phyloP scores from a whole-genome alignment of 2,797 vertebrate species.

The Hemitrygon akajei region DNA sequence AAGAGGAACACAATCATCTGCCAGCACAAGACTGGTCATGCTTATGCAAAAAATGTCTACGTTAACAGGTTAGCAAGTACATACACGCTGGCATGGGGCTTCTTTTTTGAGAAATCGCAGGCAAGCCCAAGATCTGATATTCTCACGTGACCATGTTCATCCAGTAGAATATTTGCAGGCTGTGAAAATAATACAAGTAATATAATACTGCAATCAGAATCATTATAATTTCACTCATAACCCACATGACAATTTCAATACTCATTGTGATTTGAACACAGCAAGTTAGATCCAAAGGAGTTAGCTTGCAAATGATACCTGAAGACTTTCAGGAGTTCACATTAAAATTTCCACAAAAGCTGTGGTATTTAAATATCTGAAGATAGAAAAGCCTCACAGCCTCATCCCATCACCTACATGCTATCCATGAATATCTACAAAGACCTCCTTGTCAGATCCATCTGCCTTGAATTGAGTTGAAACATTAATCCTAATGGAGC shows the following conservation, averaged over 20 bases:
- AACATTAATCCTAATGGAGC: background rate
- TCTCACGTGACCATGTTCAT: constrained; percentile 86
- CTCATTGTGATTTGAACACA: background rate
- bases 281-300: background rate
- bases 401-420: background rate
- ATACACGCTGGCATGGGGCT: constrained; percentile 95
- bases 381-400: background rate
- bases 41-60: background rate
- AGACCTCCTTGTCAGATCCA: background rate
- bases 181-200: constrained; percentile 45
- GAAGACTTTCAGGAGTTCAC: too few species aligned
- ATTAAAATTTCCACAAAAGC: too few species aligned
- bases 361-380: background rate
- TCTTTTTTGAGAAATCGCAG: constrained; percentile 97
- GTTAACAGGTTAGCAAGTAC: constrained; percentile 47
- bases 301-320: background rate
- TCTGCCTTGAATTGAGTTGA: background rate
- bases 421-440: too few species aligned
- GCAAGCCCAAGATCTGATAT: constrained; percentile 95
- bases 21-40: constrained; percentile 4
- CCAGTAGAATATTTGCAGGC: constrained; percentile 94
- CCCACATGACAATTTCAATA: background rate
- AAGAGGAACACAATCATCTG: background rate
- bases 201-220: too few species aligned
- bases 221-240: background rate